Conservation (phyloP, 2,113 vertebrate genomes). For the Semicossyphus pulcher region DNA sequence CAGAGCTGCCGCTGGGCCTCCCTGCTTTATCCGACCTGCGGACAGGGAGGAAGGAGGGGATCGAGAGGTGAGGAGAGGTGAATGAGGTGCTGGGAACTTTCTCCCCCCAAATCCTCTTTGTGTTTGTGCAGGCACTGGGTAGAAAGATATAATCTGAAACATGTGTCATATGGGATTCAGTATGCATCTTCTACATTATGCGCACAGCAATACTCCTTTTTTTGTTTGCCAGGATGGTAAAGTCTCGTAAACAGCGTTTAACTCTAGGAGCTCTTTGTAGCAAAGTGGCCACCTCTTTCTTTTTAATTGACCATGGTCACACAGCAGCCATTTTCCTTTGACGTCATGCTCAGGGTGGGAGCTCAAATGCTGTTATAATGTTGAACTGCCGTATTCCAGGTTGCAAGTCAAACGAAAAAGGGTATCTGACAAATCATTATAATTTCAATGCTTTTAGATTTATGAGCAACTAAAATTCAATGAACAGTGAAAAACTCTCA, state of each 20-base stretch:
- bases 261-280: neutral
- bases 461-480: too few species aligned
- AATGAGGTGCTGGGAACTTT: constrained; percentile 67
- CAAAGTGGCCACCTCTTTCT: too few species aligned
- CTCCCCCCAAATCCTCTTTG: constrained; percentile 34
- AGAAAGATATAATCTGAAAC: constrained; percentile 52
- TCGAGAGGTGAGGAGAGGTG: constrained; percentile 45
- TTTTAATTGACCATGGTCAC: too few species aligned
- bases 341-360: too few species aligned
- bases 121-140: constrained; percentile 40
- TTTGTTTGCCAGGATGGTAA: constrained; percentile 1
- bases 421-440: neutral
- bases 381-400: too few species aligned
- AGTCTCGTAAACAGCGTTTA: neutral
- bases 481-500: too few species aligned
- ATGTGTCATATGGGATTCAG: constrained; percentile 32
- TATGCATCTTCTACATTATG: constrained; percentile 6
- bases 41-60: constrained; percentile 37
- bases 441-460: neutral
- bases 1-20: constrained; percentile 46
- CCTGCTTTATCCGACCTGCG: constrained; percentile 54
- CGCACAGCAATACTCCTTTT: constrained; percentile 4
- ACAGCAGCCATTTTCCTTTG: neutral
- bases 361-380: too few species aligned
- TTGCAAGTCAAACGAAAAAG: neutral